Conservation (phyloP, 2,113 vertebrate species). For the Myiozetetes cayanensis region DNA sequence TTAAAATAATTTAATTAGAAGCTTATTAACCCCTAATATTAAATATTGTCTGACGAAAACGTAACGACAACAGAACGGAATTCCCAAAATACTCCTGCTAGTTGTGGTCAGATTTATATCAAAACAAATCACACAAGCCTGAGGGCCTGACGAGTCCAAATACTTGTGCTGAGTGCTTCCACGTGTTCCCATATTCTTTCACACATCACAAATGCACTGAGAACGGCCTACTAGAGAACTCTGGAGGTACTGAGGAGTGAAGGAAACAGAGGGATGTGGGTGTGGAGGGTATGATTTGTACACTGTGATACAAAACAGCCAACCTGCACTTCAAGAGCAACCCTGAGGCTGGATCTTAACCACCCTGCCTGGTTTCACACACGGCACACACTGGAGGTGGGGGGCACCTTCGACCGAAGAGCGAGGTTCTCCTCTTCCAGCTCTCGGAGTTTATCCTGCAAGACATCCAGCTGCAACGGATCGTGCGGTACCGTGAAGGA, state of each 20-base stretch:
- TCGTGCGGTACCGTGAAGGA: conserved; percentile 72
- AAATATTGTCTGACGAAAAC: background rate
- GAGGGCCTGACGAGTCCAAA: background rate
- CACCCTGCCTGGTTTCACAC: background rate
- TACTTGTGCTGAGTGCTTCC: background rate
- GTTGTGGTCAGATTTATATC: background rate
- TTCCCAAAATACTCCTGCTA: background rate
- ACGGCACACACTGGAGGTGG: accelerated
- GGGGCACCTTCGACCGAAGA: conserved; percentile 86
- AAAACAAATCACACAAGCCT: background rate
- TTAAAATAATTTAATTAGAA: background rate
- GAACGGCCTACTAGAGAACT: background rate
- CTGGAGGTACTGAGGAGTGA: background rate
- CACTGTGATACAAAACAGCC: background rate
- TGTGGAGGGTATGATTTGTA: background rate
- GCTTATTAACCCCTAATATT: background rate
- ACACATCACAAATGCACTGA: background rate
- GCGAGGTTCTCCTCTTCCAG: conserved; percentile 93
- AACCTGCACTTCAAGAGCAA: background rate
- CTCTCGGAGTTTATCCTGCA: conserved; percentile 91
- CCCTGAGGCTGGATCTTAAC: background rate
- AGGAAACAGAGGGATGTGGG: background rate
- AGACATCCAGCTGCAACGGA: conserved; percentile 85
- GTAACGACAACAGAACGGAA: background rate
- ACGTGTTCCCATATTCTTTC: background rate